phyloP scores from a whole-genome alignment of 2,888 invertebrate genomes.

The Ophioninae sp. region DNA sequence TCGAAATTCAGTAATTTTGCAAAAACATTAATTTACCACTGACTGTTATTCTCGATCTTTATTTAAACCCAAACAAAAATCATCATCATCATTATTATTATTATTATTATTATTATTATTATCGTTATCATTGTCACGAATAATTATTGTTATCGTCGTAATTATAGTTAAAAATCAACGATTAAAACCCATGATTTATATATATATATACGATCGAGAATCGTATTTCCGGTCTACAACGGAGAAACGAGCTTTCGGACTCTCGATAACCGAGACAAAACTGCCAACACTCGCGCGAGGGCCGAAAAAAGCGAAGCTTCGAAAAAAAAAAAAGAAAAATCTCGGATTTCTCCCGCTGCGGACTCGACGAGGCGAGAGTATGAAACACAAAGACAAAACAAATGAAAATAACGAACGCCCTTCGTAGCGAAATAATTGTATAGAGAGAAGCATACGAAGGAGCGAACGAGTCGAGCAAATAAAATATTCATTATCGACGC shows the following conservation, averaged over 20 bases:
- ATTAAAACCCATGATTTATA: background rate
- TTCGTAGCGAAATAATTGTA: too few species aligned
- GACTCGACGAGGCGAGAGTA: too few species aligned
- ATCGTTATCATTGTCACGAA: conserved; percentile 49
- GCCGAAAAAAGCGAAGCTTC: background rate
- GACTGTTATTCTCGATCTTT: background rate
- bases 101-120: conserved; percentile 26
- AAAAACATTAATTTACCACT: too few species aligned
- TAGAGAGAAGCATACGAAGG: too few species aligned
- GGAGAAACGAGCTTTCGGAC: conserved; percentile 3
- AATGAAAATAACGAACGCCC: too few species aligned
- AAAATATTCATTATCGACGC: conserved; percentile 6
- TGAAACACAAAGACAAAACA: too few species aligned
- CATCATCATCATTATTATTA: background rate
- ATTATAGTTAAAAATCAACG: conserved; percentile 4
- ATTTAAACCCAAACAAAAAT: conserved; percentile 29
- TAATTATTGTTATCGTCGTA: conserved; percentile 43
- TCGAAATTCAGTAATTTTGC: too few species aligned
- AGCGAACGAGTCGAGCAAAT: too few species aligned
- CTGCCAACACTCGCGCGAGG: background rate
- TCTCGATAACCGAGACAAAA: background rate
- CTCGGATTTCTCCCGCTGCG: background rate
- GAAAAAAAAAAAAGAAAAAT: background rate
- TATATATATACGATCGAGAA: background rate
- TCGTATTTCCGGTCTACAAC: conserved; percentile 47